phyloP scores from a whole-genome alignment of 2,113 vertebrate species.

The Pomatostomus ruficeps region DNA sequence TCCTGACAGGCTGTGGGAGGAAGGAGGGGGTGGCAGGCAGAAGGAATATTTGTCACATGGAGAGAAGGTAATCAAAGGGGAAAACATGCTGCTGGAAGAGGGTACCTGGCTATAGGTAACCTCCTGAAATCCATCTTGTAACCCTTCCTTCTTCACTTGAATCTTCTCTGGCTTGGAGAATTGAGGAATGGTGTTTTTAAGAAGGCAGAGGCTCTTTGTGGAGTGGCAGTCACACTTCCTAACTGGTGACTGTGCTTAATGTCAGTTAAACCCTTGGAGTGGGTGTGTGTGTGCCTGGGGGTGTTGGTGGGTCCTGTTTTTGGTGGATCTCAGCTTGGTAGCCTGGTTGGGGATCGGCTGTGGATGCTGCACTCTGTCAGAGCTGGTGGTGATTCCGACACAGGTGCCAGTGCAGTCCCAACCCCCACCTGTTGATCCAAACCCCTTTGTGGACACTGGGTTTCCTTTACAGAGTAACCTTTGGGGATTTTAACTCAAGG shows the following conservation, averaged over 20 bases:
- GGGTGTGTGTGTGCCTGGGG: not conserved
- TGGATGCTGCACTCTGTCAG: not conserved
- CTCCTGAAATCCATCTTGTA: not conserved
- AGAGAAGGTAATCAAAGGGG: not conserved
- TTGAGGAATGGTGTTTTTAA: not conserved
- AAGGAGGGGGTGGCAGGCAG: not conserved
- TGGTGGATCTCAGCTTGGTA: not conserved
- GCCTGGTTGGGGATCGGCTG: not conserved
- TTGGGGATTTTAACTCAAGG: not conserved
- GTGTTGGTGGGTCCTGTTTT: not conserved
- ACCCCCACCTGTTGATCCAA: not conserved
- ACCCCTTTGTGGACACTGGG: not conserved
- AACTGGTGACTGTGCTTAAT: not conserved
- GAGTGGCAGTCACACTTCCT: not conserved
- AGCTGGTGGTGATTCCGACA: not conserved
- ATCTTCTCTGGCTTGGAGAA: not conserved
- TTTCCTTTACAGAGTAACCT: not conserved
- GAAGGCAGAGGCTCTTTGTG: not conserved
- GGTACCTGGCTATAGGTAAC: not conserved
- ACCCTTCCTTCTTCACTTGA: not conserved
- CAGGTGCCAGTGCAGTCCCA: not conserved
- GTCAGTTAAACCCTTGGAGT: not conserved
- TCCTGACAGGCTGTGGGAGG: not conserved
- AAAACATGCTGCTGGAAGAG: not conserved
- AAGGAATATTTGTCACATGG: not conserved